These are phyloP conservation scores for Patella ulyssiponensis DNA, from an alignment of 2,888 invertebrate species.

Conservation along the genomic window DNA sequence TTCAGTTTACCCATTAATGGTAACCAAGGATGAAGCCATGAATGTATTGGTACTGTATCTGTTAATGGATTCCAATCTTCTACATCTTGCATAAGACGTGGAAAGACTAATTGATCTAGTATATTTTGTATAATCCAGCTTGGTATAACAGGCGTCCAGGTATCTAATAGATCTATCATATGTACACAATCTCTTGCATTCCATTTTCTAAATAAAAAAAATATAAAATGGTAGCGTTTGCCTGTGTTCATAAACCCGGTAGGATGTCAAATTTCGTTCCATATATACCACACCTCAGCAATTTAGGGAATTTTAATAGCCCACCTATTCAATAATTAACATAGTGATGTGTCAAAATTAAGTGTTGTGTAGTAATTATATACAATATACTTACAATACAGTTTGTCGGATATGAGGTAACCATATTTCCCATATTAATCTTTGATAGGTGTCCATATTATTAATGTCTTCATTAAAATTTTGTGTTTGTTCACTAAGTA, in stretches of 20 bases:
- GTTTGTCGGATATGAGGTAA: slow-evolving; percentile 85
- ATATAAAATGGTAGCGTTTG: neutral
- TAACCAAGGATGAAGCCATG: slow-evolving; percentile 98
- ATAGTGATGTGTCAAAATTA: neutral
- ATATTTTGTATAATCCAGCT: slow-evolving; percentile 87
- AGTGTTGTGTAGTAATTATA: neutral
- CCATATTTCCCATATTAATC: slow-evolving; percentile 91
- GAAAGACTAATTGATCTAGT: slow-evolving; percentile 86
- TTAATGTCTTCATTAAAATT: slow-evolving; percentile 49
- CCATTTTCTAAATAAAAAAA: slow-evolving; percentile 76
- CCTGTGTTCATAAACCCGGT: too few relatives aligned
- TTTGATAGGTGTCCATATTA: slow-evolving; percentile 80
- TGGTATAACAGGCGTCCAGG: slow-evolving; percentile 87
- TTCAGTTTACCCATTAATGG: slow-evolving; percentile 80
- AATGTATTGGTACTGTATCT: slow-evolving; percentile 94
- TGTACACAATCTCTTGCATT: slow-evolving; percentile 85
- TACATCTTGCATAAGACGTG: slow-evolving; percentile 80
- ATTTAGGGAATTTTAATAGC: too few relatives aligned
- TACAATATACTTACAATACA: slow-evolving; percentile 77
- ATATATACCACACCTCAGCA: neutral
- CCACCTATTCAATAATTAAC: neutral
- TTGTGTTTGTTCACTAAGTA: slow-evolving; percentile 67
- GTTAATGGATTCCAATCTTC: slow-evolving; percentile 93
- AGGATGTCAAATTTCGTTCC: neutral
- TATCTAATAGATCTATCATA: slow-evolving; percentile 84